Evolutionary conservation across 2,113 vertebrate genomes (phyloP).

Genomic region (Hemiprocne comata): DNA sequence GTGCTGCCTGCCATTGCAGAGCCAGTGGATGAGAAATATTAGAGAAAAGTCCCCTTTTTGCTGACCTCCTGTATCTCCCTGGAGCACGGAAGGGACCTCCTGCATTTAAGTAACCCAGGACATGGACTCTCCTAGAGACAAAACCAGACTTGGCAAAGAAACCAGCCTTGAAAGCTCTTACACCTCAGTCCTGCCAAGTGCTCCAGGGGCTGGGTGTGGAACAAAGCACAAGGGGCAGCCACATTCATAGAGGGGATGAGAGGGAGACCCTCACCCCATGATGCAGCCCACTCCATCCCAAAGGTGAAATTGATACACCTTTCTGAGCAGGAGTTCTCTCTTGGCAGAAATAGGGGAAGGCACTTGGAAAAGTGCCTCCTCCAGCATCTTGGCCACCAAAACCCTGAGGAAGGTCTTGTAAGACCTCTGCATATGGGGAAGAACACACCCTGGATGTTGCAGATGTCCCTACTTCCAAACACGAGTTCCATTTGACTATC

Average conservation of each 20-base stretch:
- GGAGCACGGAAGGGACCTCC: neutral
- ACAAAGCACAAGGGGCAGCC: neutral
- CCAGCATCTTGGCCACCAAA: neutral
- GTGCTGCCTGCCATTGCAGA: neutral
- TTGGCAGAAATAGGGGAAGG: neutral
- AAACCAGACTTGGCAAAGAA: neutral
- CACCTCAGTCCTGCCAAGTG: neutral
- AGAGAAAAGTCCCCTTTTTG: neutral
- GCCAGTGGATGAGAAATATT: accelerated
- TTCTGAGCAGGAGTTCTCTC: accelerated
- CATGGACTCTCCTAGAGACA: neutral
- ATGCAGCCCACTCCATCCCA: neutral
- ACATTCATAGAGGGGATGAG: accelerated
- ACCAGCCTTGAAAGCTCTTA: neutral
- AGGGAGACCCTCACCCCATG: accelerated
- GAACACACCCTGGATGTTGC: too few relatives aligned
- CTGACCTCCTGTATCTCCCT: neutral
- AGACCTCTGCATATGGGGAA: accelerated
- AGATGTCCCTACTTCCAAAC: neutral
- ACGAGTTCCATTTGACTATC: neutral
- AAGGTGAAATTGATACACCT: neutral
- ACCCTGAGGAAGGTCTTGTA: neutral
- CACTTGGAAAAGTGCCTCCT: neutral
- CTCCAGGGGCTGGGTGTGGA: neutral
- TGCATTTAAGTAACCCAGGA: accelerated